Conservation (phyloP, 2,888 invertebrate species). For the Rhorus exstirpatorius region DNA sequence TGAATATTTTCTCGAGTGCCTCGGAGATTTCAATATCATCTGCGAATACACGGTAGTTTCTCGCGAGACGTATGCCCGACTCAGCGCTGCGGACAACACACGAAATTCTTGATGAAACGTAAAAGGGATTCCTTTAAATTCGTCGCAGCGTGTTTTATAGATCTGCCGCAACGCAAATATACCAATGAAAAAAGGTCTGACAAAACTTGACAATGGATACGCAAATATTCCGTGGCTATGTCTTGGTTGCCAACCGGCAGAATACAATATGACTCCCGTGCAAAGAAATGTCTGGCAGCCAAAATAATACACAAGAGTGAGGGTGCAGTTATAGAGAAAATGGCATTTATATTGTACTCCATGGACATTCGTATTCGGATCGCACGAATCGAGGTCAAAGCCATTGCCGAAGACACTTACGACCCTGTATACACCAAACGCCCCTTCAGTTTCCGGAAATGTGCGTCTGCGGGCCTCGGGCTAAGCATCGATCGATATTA, state of each 20-base stretch:
- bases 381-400: constrained; percentile 73
- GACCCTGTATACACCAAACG: constrained; percentile 50
- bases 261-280: constrained; percentile 79
- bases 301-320: constrained; percentile 36
- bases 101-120: constrained; percentile 38
- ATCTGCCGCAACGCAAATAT: constrained; percentile 6
- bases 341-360: constrained; percentile 83
- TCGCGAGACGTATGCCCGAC: constrained; percentile 43
- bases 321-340: constrained; percentile 73
- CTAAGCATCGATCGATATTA: constrained; percentile 23
- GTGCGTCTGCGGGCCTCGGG: constrained; percentile 19
- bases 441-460: constrained; percentile 49
- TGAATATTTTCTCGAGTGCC: constrained; percentile 71
- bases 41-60: constrained; percentile 36
- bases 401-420: constrained; percentile 59
- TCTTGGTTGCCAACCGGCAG: constrained; percentile 66
- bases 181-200: not conserved
- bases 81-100: constrained; percentile 18
- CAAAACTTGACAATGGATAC: constrained; percentile 28
- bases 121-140: constrained; percentile 42
- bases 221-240: constrained; percentile 24
- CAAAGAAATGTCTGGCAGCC: constrained; percentile 63
- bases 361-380: constrained; percentile 80
- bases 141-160: constrained; percentile 11
- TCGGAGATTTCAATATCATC: constrained; percentile 70